Evolutionary conservation across 2,797 vertebrate species (phyloP).

Genomic region (Acanthurus tractus): DNA sequence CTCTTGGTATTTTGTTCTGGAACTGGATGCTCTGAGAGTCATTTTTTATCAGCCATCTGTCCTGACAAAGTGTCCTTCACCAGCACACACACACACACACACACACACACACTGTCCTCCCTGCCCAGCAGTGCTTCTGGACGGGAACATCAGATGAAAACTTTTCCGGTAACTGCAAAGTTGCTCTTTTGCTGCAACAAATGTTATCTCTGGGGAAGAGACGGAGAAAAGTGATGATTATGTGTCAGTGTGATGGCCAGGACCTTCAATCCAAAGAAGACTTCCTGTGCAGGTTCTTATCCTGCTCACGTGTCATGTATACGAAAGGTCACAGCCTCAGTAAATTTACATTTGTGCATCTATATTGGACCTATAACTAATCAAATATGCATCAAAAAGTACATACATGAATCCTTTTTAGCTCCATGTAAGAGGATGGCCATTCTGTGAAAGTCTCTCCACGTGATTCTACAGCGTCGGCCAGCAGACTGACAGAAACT

Average conservation of each 20-base stretch:
- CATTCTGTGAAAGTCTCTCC: neutral
- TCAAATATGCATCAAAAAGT: no score
- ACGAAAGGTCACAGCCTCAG: no score
- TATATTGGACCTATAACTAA: no score
- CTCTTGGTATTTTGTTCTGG: constrained; percentile 22
- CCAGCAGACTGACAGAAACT: constrained; percentile 1
- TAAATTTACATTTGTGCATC: no score
- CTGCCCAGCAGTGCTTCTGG: constrained; percentile 47
- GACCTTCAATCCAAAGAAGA: constrained; percentile 10
- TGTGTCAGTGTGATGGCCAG: neutral
- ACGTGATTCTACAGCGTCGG: neutral
- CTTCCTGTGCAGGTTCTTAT: neutral
- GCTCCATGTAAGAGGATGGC: neutral
- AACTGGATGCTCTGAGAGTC: constrained; percentile 35
- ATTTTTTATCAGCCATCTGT: constrained; percentile 47
- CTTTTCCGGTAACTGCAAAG: constrained; percentile 6
- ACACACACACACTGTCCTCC: constrained; percentile 20
- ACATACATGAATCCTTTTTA: no score
- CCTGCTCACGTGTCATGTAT: neutral
- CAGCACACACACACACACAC: constrained; percentile 19
- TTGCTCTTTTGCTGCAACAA: constrained; percentile 3
- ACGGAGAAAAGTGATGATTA: neutral
- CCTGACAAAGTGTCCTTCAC: constrained; percentile 46
- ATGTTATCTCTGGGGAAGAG: neutral
- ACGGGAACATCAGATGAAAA: constrained; percentile 34